These are phyloP conservation scores for Lordiphosa andalusiaca DNA, from an alignment of 2,888 invertebrate genomes.

Conservation along the genomic window DNA sequence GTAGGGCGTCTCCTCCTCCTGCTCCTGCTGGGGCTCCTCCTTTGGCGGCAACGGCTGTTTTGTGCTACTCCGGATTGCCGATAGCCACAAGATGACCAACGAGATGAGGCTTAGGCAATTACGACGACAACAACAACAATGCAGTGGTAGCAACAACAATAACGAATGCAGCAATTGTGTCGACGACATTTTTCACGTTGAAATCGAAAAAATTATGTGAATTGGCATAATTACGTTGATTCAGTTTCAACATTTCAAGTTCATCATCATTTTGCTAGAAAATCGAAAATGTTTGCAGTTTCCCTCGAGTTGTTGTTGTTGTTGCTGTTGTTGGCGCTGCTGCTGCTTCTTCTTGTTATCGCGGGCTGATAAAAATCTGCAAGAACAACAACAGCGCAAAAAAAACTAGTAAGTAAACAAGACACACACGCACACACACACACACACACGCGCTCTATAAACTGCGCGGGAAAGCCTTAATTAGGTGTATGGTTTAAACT, in stretches of 20 bases:
- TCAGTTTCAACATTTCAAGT: constrained; percentile 77
- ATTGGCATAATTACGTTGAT: constrained; percentile 79
- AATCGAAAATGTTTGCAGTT: constrained; percentile 32
- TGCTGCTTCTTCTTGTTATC: constrained; percentile 35
- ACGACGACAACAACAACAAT: constrained; percentile 78
- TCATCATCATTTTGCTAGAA: constrained; percentile 66
- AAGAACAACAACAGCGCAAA: constrained; percentile 44
- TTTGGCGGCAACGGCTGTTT: constrained; percentile 18
- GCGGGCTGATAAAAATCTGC: constrained; percentile 57
- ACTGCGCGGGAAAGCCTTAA: constrained; percentile 30
- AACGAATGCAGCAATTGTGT: constrained; percentile 75
- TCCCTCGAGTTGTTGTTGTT: constrained; percentile 30
- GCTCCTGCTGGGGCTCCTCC: constrained; percentile 29
- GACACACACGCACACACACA: constrained; percentile 13
- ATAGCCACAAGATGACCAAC: constrained; percentile 68
- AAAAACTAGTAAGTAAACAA: constrained; percentile 61
- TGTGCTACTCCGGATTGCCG: constrained; percentile 45
- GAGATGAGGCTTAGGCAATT: constrained; percentile 74
- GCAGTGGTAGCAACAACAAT: constrained; percentile 79
- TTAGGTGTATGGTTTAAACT: constrained; percentile 1
- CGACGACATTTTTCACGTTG: constrained; percentile 80
- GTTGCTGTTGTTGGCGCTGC: constrained; percentile 21
- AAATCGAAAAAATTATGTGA: constrained; percentile 79
- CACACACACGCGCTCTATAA: constrained; percentile 1
- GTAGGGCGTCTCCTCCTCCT: constrained; percentile 40